These are phyloP conservation scores for Physocephala rufipes DNA, from an alignment of 2,888 invertebrate genomes.

Conservation along the genomic window DNA sequence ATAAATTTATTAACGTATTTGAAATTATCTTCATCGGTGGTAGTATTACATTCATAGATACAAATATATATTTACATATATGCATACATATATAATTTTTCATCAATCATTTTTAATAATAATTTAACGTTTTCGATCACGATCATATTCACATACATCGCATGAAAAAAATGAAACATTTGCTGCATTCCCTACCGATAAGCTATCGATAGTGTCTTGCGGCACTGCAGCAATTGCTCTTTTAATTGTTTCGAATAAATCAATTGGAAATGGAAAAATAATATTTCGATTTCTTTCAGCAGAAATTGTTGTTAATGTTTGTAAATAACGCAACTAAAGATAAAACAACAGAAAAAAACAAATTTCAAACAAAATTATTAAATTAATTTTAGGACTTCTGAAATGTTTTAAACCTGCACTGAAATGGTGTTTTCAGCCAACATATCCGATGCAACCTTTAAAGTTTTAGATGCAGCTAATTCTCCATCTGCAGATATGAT, in stretches of 20 bases:
- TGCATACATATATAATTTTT: background rate
- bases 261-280: conserved; percentile 43
- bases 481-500: conserved; percentile 59
- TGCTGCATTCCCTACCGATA: background rate
- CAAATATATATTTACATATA: background rate
- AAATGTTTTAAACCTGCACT: conserved; percentile 49
- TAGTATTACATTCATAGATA: background rate
- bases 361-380: background rate
- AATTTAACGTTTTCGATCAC: background rate
- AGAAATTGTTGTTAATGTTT: conserved; percentile 42
- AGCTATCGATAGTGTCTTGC: background rate
- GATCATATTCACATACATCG: background rate
- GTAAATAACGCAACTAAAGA: conserved; percentile 42
- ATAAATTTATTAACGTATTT: background rate
- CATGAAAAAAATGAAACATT: conserved; percentile 8
- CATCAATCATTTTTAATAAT: background rate
- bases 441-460: conserved; percentile 57
- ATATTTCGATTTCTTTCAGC: conserved; percentile 40
- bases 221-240: background rate
- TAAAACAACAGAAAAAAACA: conserved; percentile 4
- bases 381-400: background rate
- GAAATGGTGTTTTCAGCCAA: conserved; percentile 53
- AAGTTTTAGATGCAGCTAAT: conserved; percentile 49
- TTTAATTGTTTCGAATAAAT: conserved; percentile 12
- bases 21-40: background rate